Percentiles rank a stretch among this genome's conserved stretches.
Evolutionary conservation across 2,888 invertebrate genomes (phyloP).

Genomic region (Erpobdella octoculata): DNA sequence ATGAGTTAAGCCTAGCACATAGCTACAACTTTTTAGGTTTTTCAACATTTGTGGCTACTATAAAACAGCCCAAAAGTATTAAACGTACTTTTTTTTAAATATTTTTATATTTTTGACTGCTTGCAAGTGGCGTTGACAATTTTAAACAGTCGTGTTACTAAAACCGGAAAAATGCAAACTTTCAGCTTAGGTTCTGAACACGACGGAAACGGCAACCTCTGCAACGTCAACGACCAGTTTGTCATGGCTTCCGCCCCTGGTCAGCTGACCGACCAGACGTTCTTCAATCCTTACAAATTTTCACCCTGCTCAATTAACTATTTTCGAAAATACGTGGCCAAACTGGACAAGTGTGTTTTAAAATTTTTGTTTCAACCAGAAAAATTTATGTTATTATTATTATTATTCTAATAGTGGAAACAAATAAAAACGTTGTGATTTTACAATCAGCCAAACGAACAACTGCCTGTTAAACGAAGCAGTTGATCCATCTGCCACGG

Average conservation of each 20-base stretch:
- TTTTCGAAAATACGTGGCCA: conserved; percentile 28
- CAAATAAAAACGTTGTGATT: no score
- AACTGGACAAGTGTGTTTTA: conserved; percentile 11
- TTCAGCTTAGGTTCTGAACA: conserved; percentile 39
- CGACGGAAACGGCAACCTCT: conserved; percentile 36
- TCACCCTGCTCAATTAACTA: conserved; percentile 38
- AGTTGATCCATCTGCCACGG: not conserved
- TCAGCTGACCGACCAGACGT: conserved; percentile 31
- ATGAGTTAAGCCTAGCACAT: no score
- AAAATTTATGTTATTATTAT: not conserved
- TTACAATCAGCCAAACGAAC: conserved; percentile 6
- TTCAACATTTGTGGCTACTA: no score
- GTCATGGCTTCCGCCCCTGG: conserved; percentile 39
- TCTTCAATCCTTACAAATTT: conserved; percentile 38
- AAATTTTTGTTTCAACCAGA: no score
- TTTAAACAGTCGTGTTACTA: not conserved
- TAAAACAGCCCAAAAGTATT: no score
- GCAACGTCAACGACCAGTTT: conserved; percentile 38
- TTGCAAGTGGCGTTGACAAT: not conserved
- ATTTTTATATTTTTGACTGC: no score
- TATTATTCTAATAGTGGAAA: not conserved
- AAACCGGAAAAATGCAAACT: not conserved
- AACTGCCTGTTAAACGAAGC: conserved; percentile 29
- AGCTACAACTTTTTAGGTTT: no score
- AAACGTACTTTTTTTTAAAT: no score